Evolutionary conservation across 2,113 vertebrate species (phyloP).

Genomic region (Scolopax mira): DNA sequence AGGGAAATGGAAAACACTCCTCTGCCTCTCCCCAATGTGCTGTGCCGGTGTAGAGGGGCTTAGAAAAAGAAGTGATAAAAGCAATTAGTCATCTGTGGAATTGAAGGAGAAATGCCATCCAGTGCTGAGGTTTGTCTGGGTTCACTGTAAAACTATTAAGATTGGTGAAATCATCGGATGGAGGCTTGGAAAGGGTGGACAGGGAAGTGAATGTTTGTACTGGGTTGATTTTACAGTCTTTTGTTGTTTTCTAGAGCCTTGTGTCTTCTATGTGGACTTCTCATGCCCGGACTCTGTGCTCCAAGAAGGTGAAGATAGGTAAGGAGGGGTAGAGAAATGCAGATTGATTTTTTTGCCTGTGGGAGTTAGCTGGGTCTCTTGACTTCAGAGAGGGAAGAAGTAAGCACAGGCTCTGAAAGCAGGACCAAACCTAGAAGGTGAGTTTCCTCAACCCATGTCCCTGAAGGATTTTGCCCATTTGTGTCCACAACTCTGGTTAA

Average conservation of each 20-base stretch:
- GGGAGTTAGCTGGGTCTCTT: background rate
- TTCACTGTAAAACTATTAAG: background rate
- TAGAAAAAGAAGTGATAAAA: background rate
- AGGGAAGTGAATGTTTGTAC: fast-evolving
- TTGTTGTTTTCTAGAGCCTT: background rate
- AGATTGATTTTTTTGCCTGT: fast-evolving
- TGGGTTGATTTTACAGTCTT: background rate
- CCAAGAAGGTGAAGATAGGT: background rate
- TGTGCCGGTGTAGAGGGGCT: background rate
- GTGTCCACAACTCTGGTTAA: background rate
- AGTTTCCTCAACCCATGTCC: background rate
- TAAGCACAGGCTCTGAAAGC: background rate
- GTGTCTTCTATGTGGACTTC: fast-evolving
- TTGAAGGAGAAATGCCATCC: background rate
- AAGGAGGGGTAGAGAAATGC: background rate
- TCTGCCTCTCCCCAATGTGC: background rate
- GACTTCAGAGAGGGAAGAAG: background rate
- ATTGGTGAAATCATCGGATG: fast-evolving
- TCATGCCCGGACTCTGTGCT: background rate
- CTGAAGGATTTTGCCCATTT: background rate
- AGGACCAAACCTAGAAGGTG: background rate
- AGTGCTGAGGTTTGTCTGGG: background rate
- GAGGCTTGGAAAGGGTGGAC: background rate
- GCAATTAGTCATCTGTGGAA: background rate
- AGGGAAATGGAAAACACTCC: background rate